Conservation (phyloP, 2,113 vertebrate species). For the Theristicus caerulescens region DNA sequence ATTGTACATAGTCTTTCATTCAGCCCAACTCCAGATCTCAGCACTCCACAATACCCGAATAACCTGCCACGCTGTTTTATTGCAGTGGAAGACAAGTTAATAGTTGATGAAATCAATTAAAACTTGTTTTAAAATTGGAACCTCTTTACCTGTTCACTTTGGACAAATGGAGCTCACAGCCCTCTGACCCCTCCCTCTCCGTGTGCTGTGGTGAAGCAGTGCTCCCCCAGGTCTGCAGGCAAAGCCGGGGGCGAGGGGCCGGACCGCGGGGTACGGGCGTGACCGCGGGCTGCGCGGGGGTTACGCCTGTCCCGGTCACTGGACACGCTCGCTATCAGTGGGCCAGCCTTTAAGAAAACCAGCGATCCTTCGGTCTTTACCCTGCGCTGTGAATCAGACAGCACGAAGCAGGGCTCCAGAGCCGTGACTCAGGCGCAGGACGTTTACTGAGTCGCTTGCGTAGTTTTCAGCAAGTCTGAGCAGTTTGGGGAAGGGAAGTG, state of each 20-base stretch:
- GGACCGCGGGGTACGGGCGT: not conserved
- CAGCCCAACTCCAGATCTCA: not conserved
- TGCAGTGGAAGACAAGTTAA: not conserved
- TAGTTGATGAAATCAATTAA: not conserved
- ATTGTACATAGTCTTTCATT: constrained; percentile 61
- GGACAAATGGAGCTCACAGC: not conserved
- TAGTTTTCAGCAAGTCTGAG: not conserved
- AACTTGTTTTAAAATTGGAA: not conserved
- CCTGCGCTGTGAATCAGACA: not conserved
- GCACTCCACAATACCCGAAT: not conserved
- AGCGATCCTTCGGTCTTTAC: not conserved
- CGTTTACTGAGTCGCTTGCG: not conserved
- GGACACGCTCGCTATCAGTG: not conserved
- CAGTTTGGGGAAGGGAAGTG: not conserved
- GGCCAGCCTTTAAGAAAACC: not conserved
- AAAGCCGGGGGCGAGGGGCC: not conserved
- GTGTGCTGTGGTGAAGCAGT: not conserved
- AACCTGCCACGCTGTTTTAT: not conserved
- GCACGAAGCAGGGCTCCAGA: too few species aligned
- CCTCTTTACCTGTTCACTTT: not conserved
- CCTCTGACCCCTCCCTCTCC: not conserved
- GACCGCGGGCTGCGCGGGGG: not conserved
- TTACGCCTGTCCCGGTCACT: fast-evolving
- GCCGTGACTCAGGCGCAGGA: not conserved
- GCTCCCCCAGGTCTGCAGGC: not conserved